phyloP scores from a whole-genome alignment of 2,113 vertebrate genomes.

The Saccopteryx leptura region DNA sequence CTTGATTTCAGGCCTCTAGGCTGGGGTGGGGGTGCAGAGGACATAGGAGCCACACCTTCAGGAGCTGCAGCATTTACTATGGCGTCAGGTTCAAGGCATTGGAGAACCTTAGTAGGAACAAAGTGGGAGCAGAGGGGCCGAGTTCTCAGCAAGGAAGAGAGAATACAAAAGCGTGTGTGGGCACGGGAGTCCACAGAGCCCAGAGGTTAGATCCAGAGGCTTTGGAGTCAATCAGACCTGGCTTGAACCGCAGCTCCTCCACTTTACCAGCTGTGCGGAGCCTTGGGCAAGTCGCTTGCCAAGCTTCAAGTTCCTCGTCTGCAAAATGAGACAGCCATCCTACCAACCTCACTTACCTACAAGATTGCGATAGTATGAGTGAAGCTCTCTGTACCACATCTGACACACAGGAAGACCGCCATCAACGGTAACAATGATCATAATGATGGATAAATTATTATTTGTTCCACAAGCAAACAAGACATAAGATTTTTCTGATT shows the following conservation, averaged over 20 bases:
- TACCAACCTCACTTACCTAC: not conserved
- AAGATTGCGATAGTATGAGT: not conserved
- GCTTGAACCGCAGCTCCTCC: not conserved
- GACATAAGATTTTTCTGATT: not conserved
- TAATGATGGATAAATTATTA: not conserved
- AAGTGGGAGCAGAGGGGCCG: not conserved
- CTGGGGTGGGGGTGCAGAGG: not conserved
- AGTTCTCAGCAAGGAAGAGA: not conserved
- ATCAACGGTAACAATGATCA: not conserved
- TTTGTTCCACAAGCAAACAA: not conserved
- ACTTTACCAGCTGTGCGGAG: not conserved
- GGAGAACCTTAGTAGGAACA: not conserved
- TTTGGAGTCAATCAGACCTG: not conserved
- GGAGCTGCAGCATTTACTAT: not conserved
- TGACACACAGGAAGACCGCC: not conserved
- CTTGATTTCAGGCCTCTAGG: not conserved
- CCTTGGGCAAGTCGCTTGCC: not conserved
- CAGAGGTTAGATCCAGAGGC: not conserved
- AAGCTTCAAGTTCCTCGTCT: not conserved
- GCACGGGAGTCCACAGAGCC: not conserved
- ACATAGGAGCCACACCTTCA: not conserved
- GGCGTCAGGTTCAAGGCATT: not conserved
- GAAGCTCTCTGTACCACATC: not conserved
- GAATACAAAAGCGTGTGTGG: accelerated
- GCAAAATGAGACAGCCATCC: not conserved